Base-by-base conservation (phyloP, 2,888 invertebrate genomes). In the Hylaea fasciaria region DNA sequence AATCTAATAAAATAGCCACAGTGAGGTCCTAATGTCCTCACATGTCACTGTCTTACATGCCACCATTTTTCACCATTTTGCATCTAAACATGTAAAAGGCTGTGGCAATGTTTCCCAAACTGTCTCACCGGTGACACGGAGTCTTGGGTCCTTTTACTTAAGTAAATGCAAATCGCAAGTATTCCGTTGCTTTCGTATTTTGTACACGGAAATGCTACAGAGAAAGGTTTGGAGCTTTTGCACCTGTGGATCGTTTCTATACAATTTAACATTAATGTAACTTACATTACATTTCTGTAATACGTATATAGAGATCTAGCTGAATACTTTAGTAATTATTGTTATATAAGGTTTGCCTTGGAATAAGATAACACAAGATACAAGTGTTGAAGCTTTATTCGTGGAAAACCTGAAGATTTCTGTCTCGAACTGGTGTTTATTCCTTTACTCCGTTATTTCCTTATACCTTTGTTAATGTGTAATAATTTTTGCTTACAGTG, bases 101-200 rank as follows among this genome's bases (percentile, higher is more conserved):
- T n/a, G n/a, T 22, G 22, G 22, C 22, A 40, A 5, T 37, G 51
- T 52, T 48, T 49, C 39, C 40, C 37, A 46, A 59, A 51, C 54
- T 49, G 41, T 53, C 28, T 35, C 41, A 13, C 17, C 12, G 5
- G 22, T n/a, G 10, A 14, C 28, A 22, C 14, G 41, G 28, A 40
- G 46, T 2, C 32, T 29, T 37, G 22, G 22, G 22, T 22, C 22
- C 5, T 13, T 32, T 29, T 40, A 61, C 48, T 22, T 22, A 22
- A 22, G 55, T 55, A 61, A 61, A 61, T 61, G 61, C 56, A 61
- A 61, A 56, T 61, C 13, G 46, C 9, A 49, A 40, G 17, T 47
- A 16, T 41, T 32, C 10, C 44, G 40, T 17, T 48, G 13, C 41
- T 55, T 35, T 60, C 50, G 58, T 60, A 44, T 50, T 37, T 60